Evolutionary conservation across 2,888 invertebrate species (phyloP).

Genomic region (Plutella xylostella): DNA sequence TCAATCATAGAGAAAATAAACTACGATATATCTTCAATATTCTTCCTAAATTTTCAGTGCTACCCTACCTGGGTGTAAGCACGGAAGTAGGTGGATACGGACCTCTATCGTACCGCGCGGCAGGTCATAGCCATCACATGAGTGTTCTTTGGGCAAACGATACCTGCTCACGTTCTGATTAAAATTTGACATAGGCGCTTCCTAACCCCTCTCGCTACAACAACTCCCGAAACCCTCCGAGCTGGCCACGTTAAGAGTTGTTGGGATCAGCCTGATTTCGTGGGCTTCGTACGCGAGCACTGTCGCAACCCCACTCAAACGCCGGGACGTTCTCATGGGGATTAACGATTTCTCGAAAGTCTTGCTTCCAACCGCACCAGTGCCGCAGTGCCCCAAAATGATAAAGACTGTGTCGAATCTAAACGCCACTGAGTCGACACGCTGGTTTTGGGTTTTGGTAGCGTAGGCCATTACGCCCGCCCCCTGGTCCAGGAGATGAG

Average conservation of each 20-base stretch:
- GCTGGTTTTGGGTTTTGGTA: background rate
- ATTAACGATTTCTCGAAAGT: background rate
- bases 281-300: background rate
- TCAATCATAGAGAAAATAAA: too few species aligned
- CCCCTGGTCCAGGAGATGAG: background rate
- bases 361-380: background rate
- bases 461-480: background rate
- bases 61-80: too few species aligned
- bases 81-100: too few species aligned
- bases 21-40: too few species aligned
- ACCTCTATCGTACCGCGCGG: too few species aligned
- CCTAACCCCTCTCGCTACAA: too few species aligned
- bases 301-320: background rate
- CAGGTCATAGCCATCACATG: too few species aligned
- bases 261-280: background rate
- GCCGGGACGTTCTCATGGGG: background rate
- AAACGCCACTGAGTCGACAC: background rate
- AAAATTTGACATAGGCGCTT: too few species aligned
- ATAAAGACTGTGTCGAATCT: background rate
- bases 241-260: background rate
- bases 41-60: too few species aligned
- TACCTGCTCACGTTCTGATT: too few species aligned
- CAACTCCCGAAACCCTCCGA: too few species aligned
- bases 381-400: background rate
- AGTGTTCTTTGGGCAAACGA: too few species aligned